Percentiles rank a stretch among this genome's conserved stretches.
phyloP scores from a whole-genome alignment of 2,888 invertebrate species.

The Heliconius erato region DNA sequence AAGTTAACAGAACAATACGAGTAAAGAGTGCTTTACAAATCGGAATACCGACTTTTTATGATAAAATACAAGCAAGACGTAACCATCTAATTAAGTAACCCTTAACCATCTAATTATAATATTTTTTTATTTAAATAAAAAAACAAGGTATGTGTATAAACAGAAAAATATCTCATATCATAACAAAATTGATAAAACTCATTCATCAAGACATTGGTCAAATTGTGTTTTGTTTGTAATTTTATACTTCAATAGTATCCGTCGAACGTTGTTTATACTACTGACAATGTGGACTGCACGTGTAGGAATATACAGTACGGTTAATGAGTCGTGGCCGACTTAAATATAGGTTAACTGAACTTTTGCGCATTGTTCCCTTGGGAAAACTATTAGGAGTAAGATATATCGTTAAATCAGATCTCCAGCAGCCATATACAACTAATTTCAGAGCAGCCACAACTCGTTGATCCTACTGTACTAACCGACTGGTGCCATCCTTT shows the following conservation, averaged over 20 bases:
- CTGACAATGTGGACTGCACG: conserved; percentile 62
- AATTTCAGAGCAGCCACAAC: neutral
- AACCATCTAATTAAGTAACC: too few relatives aligned
- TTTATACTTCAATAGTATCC: conserved; percentile 20
- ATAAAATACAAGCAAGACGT: neutral
- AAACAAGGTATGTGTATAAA: neutral
- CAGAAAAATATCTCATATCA: neutral
- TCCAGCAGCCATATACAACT: neutral
- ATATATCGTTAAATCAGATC: neutral
- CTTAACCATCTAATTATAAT: too few relatives aligned
- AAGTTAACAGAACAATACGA: too few relatives aligned
- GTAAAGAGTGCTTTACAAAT: too few relatives aligned
- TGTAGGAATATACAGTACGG: conserved; percentile 52
- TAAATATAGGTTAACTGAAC: neutral
- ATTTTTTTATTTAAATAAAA: too few relatives aligned
- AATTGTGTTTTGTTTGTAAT: conserved; percentile 6
- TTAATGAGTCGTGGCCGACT: neutral
- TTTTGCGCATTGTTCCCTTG: neutral
- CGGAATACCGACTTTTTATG: neutral
- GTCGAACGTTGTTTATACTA: conserved; percentile 46
- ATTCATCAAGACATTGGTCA: conserved; percentile 16
- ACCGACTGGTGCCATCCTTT: conserved; percentile 21
- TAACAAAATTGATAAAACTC: neutral
- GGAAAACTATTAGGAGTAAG: neutral
- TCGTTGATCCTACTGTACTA: neutral